phyloP scores from a whole-genome alignment of 2,888 invertebrate genomes.

The Cephus sareptanus region DNA sequence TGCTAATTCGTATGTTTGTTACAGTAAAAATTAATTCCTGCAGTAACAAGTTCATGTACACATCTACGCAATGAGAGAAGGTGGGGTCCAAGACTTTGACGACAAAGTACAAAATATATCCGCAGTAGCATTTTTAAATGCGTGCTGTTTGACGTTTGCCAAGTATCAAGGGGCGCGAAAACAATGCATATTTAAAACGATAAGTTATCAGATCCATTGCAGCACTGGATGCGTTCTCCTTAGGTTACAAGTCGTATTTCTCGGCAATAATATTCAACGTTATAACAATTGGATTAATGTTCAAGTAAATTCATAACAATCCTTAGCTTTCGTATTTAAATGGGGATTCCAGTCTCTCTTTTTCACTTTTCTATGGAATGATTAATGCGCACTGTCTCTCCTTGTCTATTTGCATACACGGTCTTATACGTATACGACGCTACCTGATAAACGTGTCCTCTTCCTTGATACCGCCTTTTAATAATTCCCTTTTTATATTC shows the following conservation, averaged over 20 bases:
- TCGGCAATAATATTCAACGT: background rate
- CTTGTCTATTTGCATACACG: background rate
- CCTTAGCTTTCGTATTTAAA: background rate
- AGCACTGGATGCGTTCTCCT: background rate
- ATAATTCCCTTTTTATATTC: background rate
- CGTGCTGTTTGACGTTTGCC: background rate
- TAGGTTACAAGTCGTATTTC: background rate
- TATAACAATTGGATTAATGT: background rate
- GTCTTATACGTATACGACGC: background rate
- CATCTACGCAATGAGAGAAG: conserved; percentile 4
- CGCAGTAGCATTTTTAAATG: background rate
- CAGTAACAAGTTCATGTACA: background rate
- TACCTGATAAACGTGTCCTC: background rate
- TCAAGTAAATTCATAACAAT: background rate
- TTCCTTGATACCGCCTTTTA: background rate
- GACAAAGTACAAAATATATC: background rate
- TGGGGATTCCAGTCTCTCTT: background rate
- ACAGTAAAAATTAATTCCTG: background rate
- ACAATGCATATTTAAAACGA: background rate
- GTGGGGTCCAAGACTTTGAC: background rate
- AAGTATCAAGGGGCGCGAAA: background rate
- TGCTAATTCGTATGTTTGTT: conserved; percentile 1
- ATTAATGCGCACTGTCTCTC: background rate
- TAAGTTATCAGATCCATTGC: background rate
- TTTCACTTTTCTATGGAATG: background rate